Base-by-base conservation (phyloP, 92 coral and sea anemone species). In the Heteractis magnifica region DNA sequence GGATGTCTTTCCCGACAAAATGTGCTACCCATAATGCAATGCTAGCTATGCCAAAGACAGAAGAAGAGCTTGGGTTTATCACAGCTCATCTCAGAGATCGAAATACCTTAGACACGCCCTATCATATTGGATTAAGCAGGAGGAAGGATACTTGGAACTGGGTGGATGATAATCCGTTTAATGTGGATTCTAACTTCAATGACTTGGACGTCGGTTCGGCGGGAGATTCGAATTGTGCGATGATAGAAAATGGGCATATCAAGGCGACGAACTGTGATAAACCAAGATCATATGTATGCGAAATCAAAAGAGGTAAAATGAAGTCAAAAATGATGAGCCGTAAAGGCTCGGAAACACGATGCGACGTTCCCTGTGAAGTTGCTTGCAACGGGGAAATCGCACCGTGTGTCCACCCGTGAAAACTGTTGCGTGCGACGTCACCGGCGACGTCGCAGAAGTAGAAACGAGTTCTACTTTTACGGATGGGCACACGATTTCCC, bases 31-130 rank as follows among this genome's bases (percentile, higher is more conserved):
- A 84, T 48, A 90, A 85, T 56, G 94, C 91, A 18, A 79, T 84
- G 56, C 88, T 94, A n/a, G 98, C 98, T 16, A 92, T 94, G 94
- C 98, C 98, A 1, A 94, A 90, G 79, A 89, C 98, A 8, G 91
- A 90, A 78, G 91, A 90, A 49, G 93, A 91, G 19, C 87, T 93
- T 6, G 90, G 86, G 44, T 94, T 92, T 81, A 93, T 94, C 50
- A 83, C 79, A 60, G 72, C 82, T 72, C 87, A 79, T 20, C 80
- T 94, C 48, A 52, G 52, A 5, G 86, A 88, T 55, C 91, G 78
- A 53, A 84, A 84, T 51, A 75, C 79, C 10, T 78, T 52, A 44
- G 82, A 70, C 14, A 81, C 75, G 70, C 87, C 86, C 26, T 94
- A 85, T 77, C 92, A 89, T 56, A 83, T 94, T 8, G 98, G 98